Percentiles rank a stretch among this genome's conserved stretches.
Conservation (phyloP, 2,797 vertebrate genomes). For the Hapalemur alaotrensis region DNA sequence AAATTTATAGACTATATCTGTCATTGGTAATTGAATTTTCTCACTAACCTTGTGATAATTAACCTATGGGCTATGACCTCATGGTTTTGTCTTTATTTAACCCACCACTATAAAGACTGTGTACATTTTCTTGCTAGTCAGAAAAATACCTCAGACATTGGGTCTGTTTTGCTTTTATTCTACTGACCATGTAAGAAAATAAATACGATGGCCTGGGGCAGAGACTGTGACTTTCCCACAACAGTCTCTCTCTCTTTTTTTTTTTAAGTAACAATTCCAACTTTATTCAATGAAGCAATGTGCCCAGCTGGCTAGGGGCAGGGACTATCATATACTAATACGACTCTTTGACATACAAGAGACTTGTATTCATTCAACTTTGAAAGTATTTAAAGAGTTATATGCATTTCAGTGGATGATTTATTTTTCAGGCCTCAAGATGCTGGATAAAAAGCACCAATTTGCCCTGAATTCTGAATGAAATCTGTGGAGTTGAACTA, state of each 20-base stretch:
- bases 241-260: not conserved
- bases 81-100: not conserved
- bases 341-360: not conserved
- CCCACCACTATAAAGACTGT: not conserved
- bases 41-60: conserved; percentile 36
- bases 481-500: not conserved
- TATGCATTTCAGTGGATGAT: not conserved
- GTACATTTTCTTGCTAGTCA: not conserved
- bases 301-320: not conserved
- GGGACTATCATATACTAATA: not conserved
- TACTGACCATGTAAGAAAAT: not conserved
- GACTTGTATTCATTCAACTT: not conserved
- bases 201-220: not conserved
- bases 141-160: not conserved
- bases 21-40: conserved; percentile 47
- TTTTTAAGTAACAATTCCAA: not conserved
- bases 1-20: conserved; percentile 1
- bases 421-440: not conserved
- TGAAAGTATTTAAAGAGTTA: not conserved
- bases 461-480: not conserved
- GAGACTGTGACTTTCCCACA: not conserved
- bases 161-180: not conserved
- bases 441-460: not conserved
- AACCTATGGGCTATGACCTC: not conserved
- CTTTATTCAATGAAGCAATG: not conserved